Conservation (phyloP, 2,888 invertebrate genomes). For the Ennomos quercinarius region DNA sequence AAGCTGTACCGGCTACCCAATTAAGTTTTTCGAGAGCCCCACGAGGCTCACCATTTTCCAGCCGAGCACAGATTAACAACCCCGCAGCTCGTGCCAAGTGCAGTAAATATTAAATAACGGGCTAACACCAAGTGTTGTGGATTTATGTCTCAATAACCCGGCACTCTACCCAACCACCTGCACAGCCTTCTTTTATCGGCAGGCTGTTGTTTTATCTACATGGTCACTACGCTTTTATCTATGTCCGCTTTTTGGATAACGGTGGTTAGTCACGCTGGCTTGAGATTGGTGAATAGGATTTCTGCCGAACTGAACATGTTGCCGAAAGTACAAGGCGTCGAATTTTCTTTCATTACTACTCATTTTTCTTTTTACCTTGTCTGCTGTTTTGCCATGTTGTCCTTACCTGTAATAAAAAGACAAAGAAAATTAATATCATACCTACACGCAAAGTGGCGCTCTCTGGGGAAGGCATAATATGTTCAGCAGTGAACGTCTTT, state of each 20-base stretch:
- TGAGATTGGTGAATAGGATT: not conserved
- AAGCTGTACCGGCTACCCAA: conserved; percentile 1
- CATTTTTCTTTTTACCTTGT: no score
- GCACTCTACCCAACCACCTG: conserved; percentile 57
- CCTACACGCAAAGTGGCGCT: no score
- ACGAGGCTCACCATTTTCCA: conserved; percentile 14
- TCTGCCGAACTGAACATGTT: not conserved
- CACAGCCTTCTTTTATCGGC: conserved; percentile 49
- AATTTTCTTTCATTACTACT: no score
- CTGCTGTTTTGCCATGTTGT: no score
- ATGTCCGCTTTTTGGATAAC: conserved; percentile 58
- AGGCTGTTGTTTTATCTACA: not conserved
- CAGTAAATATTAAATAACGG: conserved; percentile 70
- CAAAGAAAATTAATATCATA: no score
- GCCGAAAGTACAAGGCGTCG: no score
- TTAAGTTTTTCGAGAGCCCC: conserved; percentile 20
- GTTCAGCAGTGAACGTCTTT: no score
- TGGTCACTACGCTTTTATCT: not conserved
- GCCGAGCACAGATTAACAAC: conserved; percentile 26
- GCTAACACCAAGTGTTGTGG: conserved; percentile 57
- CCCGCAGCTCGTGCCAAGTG: conserved; percentile 39
- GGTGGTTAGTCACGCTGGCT: conserved; percentile 56
- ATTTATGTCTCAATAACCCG: conserved; percentile 78
- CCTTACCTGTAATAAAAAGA: no score
- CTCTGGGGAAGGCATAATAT: no score